Percentiles rank a stretch among this genome's conserved stretches.
phyloP scores from a whole-genome alignment of 2,888 invertebrate genomes.

The Scelioninae gen. 1 region DNA sequence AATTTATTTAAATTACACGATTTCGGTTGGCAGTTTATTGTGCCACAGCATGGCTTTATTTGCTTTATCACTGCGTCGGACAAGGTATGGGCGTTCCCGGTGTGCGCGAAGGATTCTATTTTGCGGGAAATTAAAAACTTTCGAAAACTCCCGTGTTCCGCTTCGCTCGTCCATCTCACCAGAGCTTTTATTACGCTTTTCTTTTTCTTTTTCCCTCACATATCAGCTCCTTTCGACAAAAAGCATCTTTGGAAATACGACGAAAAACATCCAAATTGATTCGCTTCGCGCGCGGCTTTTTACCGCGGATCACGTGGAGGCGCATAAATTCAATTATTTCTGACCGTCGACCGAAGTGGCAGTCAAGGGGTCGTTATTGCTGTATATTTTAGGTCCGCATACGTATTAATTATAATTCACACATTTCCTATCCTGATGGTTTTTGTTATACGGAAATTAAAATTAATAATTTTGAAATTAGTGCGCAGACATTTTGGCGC shows the following conservation, averaged over 20 bases:
- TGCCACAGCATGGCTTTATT: constrained; percentile 82
- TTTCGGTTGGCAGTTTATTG: constrained; percentile 83
- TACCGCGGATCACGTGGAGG: constrained; percentile 15
- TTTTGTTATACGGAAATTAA: too few species aligned
- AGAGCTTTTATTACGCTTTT: constrained; percentile 56
- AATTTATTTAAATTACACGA: constrained; percentile 84
- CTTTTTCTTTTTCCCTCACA: too few species aligned
- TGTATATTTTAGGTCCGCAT: constrained; percentile 10
- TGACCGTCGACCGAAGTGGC: constrained; percentile 15
- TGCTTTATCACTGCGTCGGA: constrained; percentile 82
- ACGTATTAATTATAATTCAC: constrained; percentile 22
- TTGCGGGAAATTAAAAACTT: constrained; percentile 81
- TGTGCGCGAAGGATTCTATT: constrained; percentile 80
- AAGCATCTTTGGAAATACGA: constrained; percentile 24
- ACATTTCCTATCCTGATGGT: constrained; percentile 2
- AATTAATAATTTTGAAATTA: too few species aligned
- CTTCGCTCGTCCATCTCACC: constrained; percentile 9
- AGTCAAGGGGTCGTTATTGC: constrained; percentile 13
- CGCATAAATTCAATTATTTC: constrained; percentile 43
- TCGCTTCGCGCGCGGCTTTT: constrained; percentile 31
- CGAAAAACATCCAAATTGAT: constrained; percentile 46
- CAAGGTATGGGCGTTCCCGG: constrained; percentile 82
- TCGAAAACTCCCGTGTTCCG: constrained; percentile 54
- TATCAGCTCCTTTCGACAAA: constrained; percentile 45
- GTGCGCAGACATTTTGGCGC: too few species aligned